Percentiles rank a stretch among this genome's conserved stretches.
Evolutionary conservation across 1,140 invertebrate species (phyloP).

Genomic region (Andrena cerasifolii): DNA sequence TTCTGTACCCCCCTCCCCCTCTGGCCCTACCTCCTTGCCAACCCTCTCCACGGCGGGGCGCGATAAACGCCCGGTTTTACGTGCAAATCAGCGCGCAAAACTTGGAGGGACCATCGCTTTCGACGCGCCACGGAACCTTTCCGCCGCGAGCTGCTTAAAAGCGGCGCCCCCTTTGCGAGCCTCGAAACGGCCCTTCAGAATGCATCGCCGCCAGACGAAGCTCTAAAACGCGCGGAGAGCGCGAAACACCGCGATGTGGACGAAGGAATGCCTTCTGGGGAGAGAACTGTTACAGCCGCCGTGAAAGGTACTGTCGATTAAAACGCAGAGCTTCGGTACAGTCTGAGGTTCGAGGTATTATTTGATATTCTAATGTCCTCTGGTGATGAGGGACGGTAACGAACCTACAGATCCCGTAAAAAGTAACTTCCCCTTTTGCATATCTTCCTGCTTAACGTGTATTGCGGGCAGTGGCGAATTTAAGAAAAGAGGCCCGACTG

Average conservation of each 20-base stretch:
- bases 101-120: conserved; percentile 41
- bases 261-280: neutral
- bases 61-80: conserved; percentile 54
- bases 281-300: neutral
- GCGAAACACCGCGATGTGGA: neutral
- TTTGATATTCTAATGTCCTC: no score
- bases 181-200: neutral
- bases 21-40: no score
- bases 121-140: conserved; percentile 7
- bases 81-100: conserved; percentile 54
- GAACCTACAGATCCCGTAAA: no score
- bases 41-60: no score
- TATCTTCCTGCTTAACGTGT: no score
- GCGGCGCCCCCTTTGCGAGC: neutral
- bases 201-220: neutral
- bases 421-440: no score
- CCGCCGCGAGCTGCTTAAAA: conserved; percentile 29
- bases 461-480: no score
- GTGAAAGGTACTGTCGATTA: neutral
- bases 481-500: no score
- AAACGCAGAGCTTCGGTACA: neutral
- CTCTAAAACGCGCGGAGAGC: neutral
- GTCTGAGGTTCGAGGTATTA: no score
- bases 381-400: no score
- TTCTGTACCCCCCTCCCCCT: neutral